Conservation (phyloP, 2,113 vertebrate species). For the Erythrolamprus reginae region DNA sequence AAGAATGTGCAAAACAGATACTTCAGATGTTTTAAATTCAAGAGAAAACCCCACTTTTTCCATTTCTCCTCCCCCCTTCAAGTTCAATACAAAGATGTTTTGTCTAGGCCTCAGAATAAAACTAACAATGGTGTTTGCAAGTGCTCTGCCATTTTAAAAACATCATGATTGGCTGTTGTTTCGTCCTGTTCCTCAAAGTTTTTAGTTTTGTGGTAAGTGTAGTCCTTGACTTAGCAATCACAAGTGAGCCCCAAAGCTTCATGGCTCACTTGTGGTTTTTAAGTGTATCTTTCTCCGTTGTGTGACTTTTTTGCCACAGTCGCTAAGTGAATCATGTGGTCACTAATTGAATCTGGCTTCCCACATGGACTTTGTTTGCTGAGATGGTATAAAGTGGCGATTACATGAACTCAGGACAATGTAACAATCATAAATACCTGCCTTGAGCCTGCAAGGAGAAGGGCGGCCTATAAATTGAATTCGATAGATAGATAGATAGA, state of each 20-base stretch:
- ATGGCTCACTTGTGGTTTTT: neutral
- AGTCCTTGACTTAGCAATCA: neutral
- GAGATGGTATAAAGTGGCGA: neutral
- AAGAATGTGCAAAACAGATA: neutral
- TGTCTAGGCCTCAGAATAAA: neutral
- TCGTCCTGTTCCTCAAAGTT: neutral
- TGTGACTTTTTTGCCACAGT: neutral
- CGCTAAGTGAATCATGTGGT: neutral
- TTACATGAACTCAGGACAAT: neutral
- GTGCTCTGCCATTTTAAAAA: neutral
- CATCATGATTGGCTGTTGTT: neutral
- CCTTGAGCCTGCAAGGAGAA: no score
- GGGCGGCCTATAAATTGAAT: no score
- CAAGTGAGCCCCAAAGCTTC: neutral
- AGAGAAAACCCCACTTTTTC: neutral
- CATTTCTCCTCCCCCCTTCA: accelerated
- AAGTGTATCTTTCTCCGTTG: neutral
- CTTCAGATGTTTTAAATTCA: neutral
- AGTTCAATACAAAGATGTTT: neutral
- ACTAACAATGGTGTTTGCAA: neutral
- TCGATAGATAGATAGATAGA: no score
- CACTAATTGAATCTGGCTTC: neutral
- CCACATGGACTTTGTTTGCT: neutral
- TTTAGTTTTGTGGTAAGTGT: neutral
- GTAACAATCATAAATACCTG: neutral